These are phyloP conservation scores for Heteromurus nitidus DNA, from an alignment of 2,888 invertebrate genomes.

Conservation along the genomic window DNA sequence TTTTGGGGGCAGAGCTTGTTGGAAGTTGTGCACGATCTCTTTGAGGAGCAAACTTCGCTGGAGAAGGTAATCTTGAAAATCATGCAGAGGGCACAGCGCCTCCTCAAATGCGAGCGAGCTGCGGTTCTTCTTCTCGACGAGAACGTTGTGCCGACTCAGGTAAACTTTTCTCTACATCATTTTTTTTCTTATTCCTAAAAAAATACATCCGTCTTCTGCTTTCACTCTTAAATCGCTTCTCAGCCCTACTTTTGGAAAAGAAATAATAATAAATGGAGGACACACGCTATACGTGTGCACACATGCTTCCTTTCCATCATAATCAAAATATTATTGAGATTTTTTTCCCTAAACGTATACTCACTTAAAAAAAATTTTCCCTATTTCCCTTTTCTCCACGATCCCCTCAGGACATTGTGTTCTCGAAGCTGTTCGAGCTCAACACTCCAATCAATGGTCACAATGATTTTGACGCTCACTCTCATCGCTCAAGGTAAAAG, in stretches of 20 bases:
- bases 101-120: slow-evolving; percentile 78
- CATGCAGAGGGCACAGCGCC: slow-evolving; percentile 77
- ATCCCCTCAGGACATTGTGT: slow-evolving; percentile 74
- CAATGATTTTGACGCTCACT: slow-evolving; percentile 49
- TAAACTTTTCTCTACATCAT: slow-evolving; percentile 63
- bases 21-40: slow-evolving; percentile 78
- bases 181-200: slow-evolving; percentile 4
- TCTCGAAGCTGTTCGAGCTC: slow-evolving; percentile 76
- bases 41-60: slow-evolving; percentile 78
- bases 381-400: background rate
- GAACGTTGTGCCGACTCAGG: slow-evolving; percentile 74
- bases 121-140: slow-evolving; percentile 77
- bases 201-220: too few relatives aligned
- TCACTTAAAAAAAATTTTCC: too few relatives aligned
- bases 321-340: too few relatives aligned
- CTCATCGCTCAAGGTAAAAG: slow-evolving; percentile 58
- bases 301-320: too few relatives aligned
- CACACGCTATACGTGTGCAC: too few relatives aligned
- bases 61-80: slow-evolving; percentile 78
- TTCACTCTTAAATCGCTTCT: too few relatives aligned
- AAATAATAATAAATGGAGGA: too few relatives aligned
- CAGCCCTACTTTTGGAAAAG: too few relatives aligned
- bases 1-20: slow-evolving; percentile 77
- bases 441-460: slow-evolving; percentile 74
- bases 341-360: too few relatives aligned